phyloP scores from a whole-genome alignment of 1,140 invertebrate species.

The Anoplolepis gracilipes region DNA sequence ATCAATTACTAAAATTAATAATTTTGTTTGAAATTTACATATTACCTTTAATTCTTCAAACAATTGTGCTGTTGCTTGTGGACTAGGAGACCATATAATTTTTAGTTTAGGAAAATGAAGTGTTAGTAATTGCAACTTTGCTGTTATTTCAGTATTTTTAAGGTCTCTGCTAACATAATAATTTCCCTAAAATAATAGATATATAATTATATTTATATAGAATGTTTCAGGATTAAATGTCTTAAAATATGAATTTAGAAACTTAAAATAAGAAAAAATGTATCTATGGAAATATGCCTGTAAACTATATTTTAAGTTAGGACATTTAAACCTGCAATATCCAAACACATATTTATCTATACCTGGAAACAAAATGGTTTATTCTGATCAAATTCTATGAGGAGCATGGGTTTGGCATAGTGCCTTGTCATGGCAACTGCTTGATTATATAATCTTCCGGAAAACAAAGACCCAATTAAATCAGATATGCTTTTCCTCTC shows the following conservation, averaged over 20 bases:
- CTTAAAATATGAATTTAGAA: too few relatives aligned
- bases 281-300: too few relatives aligned
- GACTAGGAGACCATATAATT: conserved; percentile 97
- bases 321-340: too few relatives aligned
- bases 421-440: conserved; percentile 95
- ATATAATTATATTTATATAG: background rate
- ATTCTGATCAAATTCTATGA: conserved; percentile 98
- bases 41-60: conserved; percentile 95
- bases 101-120: conserved; percentile 97
- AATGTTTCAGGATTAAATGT: too few relatives aligned
- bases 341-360: too few relatives aligned
- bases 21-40: conserved; percentile 6
- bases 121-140: conserved; percentile 96
- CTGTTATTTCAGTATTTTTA: conserved; percentile 91
- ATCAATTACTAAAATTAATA: background rate
- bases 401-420: conserved; percentile 95
- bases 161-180: conserved; percentile 93
- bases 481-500: conserved; percentile 99
- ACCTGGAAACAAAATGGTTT: conserved; percentile 96
- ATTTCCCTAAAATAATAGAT: conserved; percentile 87
- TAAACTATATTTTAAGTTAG: too few relatives aligned
- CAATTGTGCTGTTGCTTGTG: conserved; percentile 97
- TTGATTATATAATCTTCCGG: conserved; percentile 98
- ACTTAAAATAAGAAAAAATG: background rate
- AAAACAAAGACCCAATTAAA: conserved; percentile 97